Evolutionary conservation across 2,113 vertebrate genomes (phyloP).

Genomic region (Chionis minor): DNA sequence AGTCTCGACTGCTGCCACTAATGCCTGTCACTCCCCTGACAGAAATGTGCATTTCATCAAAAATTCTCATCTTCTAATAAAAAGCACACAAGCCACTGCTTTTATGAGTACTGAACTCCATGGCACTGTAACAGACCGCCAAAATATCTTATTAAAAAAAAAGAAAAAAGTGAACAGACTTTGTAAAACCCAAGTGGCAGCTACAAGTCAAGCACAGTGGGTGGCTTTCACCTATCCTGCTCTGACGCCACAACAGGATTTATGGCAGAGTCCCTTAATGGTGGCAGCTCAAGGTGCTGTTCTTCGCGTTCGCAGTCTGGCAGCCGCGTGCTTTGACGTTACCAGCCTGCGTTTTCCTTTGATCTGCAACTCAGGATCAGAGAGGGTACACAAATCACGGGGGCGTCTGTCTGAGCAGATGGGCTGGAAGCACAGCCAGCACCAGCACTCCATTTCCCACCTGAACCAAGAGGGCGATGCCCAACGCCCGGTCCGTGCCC

Average conservation of each 20-base stretch:
- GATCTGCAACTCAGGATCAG: neutral
- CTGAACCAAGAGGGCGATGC: fast-evolving
- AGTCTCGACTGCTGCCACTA: neutral
- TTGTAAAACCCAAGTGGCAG: neutral
- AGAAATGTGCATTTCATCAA: neutral
- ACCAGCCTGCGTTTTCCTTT: neutral
- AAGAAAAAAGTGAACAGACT: neutral
- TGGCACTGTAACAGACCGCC: neutral
- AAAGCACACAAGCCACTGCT: neutral
- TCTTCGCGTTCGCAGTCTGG: neutral
- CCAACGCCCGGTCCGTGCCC: neutral
- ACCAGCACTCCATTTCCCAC: neutral
- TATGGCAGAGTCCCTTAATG: neutral
- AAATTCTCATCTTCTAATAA: neutral
- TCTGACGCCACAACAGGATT: neutral
- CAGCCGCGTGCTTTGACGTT: neutral
- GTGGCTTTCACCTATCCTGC: neutral
- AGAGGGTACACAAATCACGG: neutral
- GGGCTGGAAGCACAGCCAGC: neutral
- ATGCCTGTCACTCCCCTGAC: neutral
- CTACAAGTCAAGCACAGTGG: neutral
- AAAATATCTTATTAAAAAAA: neutral
- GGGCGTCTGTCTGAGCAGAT: neutral
- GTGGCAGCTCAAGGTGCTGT: neutral
- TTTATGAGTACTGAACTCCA: neutral